These are phyloP conservation scores for Diaphora mendica DNA, from an alignment of 2,888 invertebrate species.

Conservation along the genomic window DNA sequence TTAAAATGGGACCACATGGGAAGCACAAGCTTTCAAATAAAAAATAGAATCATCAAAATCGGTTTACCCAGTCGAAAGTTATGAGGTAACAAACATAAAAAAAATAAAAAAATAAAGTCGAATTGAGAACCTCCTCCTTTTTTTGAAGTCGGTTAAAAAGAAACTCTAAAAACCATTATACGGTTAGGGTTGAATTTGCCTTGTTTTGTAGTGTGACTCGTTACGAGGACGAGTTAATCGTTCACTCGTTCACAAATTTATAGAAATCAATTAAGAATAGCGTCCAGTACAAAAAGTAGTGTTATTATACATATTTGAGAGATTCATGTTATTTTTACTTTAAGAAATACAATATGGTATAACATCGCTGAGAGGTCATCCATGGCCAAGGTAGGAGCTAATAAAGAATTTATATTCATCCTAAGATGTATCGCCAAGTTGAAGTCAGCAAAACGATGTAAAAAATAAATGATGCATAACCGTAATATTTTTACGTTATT, in stretches of 20 bases:
- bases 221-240: too few species aligned
- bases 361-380: neutral
- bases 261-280: neutral
- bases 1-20: too few species aligned
- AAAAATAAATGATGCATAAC: slow-evolving; percentile 42
- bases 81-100: too few species aligned
- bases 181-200: too few species aligned
- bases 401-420: neutral
- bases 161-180: too few species aligned
- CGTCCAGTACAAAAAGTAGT: neutral
- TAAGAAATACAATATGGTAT: neutral
- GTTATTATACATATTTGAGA: neutral
- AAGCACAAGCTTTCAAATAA: too few species aligned
- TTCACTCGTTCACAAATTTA: neutral
- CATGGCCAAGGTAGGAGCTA: neutral
- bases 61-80: too few species aligned
- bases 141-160: too few species aligned
- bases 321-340: neutral
- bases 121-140: too few species aligned
- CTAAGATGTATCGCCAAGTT: slow-evolving; percentile 17
- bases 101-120: too few species aligned
- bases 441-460: slow-evolving; percentile 32
- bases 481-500: slow-evolving; percentile 37
- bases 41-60: too few species aligned
- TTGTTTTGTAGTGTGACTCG: too few species aligned